Evolutionary conservation across 1,140 invertebrate genomes (phyloP).

Genomic region (Drosophila kanapiae): DNA sequence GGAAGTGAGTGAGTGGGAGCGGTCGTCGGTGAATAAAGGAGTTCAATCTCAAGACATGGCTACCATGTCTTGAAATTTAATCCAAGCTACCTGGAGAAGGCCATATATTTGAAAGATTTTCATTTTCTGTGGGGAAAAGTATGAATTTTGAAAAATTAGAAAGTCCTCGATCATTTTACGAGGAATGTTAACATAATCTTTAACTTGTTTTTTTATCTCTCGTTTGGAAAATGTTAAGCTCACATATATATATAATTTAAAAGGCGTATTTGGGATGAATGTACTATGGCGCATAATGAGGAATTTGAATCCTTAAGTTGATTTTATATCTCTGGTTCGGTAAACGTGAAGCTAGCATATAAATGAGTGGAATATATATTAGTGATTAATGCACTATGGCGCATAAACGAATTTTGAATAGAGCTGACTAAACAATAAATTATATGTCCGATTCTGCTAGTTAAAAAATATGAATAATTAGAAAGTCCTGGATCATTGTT

Average conservation of each 20-base stretch:
- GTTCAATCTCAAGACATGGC: constrained; percentile 12
- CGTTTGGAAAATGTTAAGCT: background rate
- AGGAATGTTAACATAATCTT: background rate
- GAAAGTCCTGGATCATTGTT: too few relatives aligned
- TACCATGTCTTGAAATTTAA: constrained; percentile 8
- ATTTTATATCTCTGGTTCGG: too few relatives aligned
- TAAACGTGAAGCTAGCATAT: too few relatives aligned
- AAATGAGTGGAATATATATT: too few relatives aligned
- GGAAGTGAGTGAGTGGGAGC: background rate
- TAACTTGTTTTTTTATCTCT: background rate
- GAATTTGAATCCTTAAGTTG: too few relatives aligned
- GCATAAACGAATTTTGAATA: too few relatives aligned
- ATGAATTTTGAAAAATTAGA: constrained; percentile 3
- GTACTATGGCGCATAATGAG: background rate
- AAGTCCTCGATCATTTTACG: background rate
- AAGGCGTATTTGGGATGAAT: background rate
- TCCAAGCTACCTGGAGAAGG: background rate
- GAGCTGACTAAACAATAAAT: too few relatives aligned
- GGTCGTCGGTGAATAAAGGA: constrained; percentile 7
- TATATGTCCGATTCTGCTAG: too few relatives aligned
- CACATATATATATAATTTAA: background rate
- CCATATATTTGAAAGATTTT: background rate
- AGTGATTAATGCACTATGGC: too few relatives aligned
- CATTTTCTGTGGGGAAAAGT: background rate
- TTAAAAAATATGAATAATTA: too few relatives aligned